Evolutionary conservation across 2,888 invertebrate species (phyloP).

Genomic region (Prosopocoilus inquinatus): DNA sequence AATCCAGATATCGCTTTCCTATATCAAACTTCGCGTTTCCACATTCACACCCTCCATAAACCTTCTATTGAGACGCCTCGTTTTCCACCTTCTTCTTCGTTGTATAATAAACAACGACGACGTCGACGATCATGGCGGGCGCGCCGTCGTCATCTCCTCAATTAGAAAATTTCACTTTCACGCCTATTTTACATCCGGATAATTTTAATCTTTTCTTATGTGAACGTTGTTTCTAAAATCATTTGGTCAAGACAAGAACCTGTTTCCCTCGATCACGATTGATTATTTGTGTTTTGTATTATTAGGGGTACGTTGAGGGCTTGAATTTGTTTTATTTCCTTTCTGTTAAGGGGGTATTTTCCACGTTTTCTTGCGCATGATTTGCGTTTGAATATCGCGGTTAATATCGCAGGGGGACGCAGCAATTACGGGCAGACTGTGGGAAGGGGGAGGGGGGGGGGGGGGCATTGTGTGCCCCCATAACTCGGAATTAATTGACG

Average conservation of each 20-base stretch:
- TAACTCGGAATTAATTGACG: slow-evolving; percentile 46
- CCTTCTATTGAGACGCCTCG: slow-evolving; percentile 39
- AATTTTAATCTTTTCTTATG: too few species aligned
- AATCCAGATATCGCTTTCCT: slow-evolving; percentile 49
- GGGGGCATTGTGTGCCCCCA: slow-evolving; percentile 27
- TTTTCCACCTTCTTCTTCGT: slow-evolving; percentile 1
- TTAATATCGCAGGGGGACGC: slow-evolving; percentile 23
- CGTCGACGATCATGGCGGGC: neutral
- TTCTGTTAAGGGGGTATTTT: too few species aligned
- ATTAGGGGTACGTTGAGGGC: too few species aligned
- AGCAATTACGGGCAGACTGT: slow-evolving; percentile 14
- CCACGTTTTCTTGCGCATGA: slow-evolving; percentile 11
- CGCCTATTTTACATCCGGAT: slow-evolving; percentile 32
- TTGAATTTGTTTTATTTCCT: too few species aligned
- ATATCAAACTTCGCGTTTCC: slow-evolving; percentile 51
- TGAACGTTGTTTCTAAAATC: too few species aligned
- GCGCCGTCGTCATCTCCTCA: slow-evolving; percentile 34
- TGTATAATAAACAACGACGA: neutral
- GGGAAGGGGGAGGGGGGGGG: too few species aligned
- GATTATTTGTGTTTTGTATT: too few species aligned
- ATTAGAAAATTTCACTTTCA: slow-evolving; percentile 50
- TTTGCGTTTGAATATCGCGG: slow-evolving; percentile 23
- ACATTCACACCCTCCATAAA: slow-evolving; percentile 47
- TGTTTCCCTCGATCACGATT: too few species aligned
- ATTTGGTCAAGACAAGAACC: too few species aligned